Conservation (phyloP, 2,113 vertebrate genomes). For the Acinonyx jubatus region DNA sequence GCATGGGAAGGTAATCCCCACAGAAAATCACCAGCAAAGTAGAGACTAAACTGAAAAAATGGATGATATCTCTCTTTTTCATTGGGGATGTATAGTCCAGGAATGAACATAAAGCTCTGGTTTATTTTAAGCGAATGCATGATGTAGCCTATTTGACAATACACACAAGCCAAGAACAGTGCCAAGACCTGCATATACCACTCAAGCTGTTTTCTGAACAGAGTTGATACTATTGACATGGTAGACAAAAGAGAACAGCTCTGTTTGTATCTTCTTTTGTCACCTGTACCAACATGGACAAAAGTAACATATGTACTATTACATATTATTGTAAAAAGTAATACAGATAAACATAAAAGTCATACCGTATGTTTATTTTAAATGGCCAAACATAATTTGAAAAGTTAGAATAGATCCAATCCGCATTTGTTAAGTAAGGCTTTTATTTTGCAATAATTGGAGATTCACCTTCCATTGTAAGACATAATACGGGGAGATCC, state of each 20-base stretch:
- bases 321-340: background rate
- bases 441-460: background rate
- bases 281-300: background rate
- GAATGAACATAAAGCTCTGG: background rate
- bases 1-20: background rate
- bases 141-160: background rate
- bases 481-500: background rate
- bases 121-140: constrained; percentile 23
- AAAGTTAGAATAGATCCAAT: background rate
- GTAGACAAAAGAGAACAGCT: background rate
- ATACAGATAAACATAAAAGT: background rate
- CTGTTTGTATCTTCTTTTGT: background rate
- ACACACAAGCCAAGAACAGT: background rate
- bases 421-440: background rate
- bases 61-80: background rate
- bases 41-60: background rate
- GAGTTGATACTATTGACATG: background rate
- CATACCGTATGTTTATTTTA: background rate
- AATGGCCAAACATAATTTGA: background rate
- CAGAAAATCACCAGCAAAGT: background rate
- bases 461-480: background rate
- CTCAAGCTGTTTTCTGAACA: constrained; percentile 1
- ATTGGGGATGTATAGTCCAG: background rate
- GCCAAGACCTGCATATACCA: background rate
- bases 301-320: background rate